Evolutionary conservation across 2,113 vertebrate species (phyloP), one percentile per base, ranked within the genome.

Genomic region (Felis chaus): DNA sequence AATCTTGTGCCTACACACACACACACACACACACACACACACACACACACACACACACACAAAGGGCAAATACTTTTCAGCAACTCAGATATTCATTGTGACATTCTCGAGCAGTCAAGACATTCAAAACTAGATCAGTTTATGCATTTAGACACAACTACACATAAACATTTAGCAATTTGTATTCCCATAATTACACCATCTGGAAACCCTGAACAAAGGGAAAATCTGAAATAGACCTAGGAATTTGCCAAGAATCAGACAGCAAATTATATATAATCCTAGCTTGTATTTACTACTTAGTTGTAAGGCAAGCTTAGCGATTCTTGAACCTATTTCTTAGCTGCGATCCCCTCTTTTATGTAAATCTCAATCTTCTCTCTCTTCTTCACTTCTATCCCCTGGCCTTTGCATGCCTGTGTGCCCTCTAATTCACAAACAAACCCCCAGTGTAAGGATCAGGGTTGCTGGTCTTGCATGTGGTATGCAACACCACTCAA

Each of bases 201-300:
- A 61, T 82, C 57, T 97, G 61, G 53, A 91, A 94, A 86, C 8
- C 18, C 31, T 88, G 18, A 95, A 78, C 39, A 96, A 93, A 93
- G 91, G 5, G 48, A 97, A 96, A 93, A 29, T 78, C n/a, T 71
- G 29, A 91, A 92, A 45, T 57, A 92, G 25, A 81, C 7, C 4
- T 31, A 85, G 48, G 9, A 73, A 76, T 81, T 81, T 89, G 29
- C 21, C 66, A 92, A 93, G 69, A 97, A 74, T 65, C 57, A 94
- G 41, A 83, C 14, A 84, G 63, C 5, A n/a, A 88, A 91, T 63
- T 41, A 39, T 29, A 74, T 16, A 31, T 61, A 91, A 89, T 92
- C 66, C 55, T 90, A 55, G 25, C 19, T 45, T 45, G 2, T 65
- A 68, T 73, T 83, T 80, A 41, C 5, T 66, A 48, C 41, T 91